Base-by-base conservation (phyloP, 2,888 invertebrate species). In the Sycophila texana region DNA sequence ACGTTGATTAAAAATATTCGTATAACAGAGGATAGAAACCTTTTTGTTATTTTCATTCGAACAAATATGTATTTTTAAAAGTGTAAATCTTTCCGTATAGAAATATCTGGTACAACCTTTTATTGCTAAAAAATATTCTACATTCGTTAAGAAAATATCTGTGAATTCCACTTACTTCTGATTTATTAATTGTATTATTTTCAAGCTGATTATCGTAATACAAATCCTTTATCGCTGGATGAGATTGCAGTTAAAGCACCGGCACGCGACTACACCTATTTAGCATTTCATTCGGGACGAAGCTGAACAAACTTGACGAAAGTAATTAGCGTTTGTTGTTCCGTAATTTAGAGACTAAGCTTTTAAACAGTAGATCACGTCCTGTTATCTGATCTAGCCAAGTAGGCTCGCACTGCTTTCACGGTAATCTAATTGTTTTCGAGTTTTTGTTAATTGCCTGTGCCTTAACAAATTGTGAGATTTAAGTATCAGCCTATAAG, bases 281-380 rank as follows among this genome's bases (percentile, higher is more conserved):
- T 12, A 74, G 51, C 20, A 26, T 26, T 67, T 51, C 67, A 74
- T 67, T 67, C 60, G 74, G 67, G 55, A 47, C 18, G 63, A 47
- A 61, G 61, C 76, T 63, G 61, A 70, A 70, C 76, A 76, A 76
- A 76, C 76, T 76, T 76, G 61, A 63, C 55, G 61, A 70, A 76
- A 76, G 76, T 76, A 76, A 76, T 76, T 76, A 76, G 63, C 39
- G 63, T 51, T 76, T 68, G 63, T 76, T 76, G 70, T 57, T 63
- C 63, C 70, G 63, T 55, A 70, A 76, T 76, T 63, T 61, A 47
- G 66, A 47, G 39, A 22, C 63, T 63, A 47, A 70, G 76, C 70
- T 63, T 63, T 55, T 57, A 26, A 67, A 22, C 66, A 74, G 49
- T 60, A 51, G 13, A 39, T 55, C 51, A 18, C 58, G 60, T 67